Evolutionary conservation across 1,140 invertebrate genomes (phyloP).

Genomic region (Acarapis woodi): DNA sequence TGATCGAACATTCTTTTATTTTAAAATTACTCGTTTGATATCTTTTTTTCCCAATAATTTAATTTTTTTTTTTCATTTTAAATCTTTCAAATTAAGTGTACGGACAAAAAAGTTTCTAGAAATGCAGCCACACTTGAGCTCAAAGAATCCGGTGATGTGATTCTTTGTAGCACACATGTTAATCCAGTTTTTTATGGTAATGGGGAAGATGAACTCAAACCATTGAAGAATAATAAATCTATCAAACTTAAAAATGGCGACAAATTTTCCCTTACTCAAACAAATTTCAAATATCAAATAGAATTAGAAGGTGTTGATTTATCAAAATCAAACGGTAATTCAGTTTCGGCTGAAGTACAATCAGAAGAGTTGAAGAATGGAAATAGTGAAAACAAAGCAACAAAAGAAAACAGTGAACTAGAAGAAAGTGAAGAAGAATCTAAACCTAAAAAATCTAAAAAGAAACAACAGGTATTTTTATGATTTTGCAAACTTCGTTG

Average conservation of each 20-base stretch:
- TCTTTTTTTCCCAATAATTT: background rate
- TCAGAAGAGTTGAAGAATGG: too few species aligned
- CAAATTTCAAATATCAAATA: slow-evolving; percentile 12
- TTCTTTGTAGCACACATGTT: slow-evolving; percentile 12
- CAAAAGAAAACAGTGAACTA: background rate
- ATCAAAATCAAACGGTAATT: background rate
- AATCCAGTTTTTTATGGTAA: slow-evolving; percentile 14
- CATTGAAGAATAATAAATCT: slow-evolving; percentile 13
- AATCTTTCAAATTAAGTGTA: slow-evolving; percentile 10
- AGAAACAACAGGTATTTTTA: too few species aligned
- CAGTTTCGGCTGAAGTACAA: background rate
- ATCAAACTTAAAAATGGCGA: slow-evolving; percentile 12
- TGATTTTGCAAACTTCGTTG: too few species aligned
- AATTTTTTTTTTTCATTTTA: slow-evolving; percentile 1
- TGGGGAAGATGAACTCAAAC: slow-evolving; percentile 9
- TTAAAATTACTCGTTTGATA: background rate
- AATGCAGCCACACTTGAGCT: slow-evolving; percentile 14
- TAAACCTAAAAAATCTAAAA: slow-evolving; percentile 6
- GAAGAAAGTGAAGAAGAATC: slow-evolving; percentile 8
- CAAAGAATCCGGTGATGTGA: slow-evolving; percentile 12
- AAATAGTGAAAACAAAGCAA: slow-evolving; percentile 1
- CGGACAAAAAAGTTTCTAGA: slow-evolving; percentile 15
- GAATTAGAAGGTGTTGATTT: slow-evolving; percentile 4
- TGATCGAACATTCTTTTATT: background rate
- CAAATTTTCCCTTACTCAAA: slow-evolving; percentile 13